These are phyloP conservation scores for Austrofundulus limnaeus DNA, from an alignment of 2,113 vertebrate species.

Conservation along the genomic window DNA sequence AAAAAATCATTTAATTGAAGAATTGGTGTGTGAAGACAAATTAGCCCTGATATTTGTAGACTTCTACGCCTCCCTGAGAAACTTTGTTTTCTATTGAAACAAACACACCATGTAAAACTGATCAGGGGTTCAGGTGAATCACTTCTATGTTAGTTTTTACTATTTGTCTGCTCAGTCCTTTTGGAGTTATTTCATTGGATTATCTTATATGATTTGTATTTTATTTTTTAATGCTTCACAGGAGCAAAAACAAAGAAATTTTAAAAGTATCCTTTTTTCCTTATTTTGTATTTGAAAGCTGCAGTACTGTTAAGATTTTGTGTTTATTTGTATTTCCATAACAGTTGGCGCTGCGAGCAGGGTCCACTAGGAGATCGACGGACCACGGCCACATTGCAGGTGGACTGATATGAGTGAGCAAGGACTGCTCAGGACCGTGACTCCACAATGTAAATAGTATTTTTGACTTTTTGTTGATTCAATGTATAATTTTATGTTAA, in stretches of 20 bases:
- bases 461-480: too few relatives aligned
- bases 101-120: neutral
- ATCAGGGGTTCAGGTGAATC: neutral
- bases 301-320: conserved; percentile 2
- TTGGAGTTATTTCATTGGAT: neutral
- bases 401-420: too few relatives aligned
- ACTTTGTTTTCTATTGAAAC: neutral
- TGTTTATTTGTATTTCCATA: conserved; percentile 28
- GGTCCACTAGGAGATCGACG: too few relatives aligned
- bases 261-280: conserved; percentile 2
- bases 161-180: neutral
- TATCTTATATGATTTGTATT: conserved; percentile 14
- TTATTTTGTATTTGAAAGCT: conserved; percentile 31
- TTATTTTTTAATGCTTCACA: conserved; percentile 19
- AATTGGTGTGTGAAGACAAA: conserved; percentile 21
- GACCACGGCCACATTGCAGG: too few relatives aligned
- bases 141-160: conserved; percentile 15
- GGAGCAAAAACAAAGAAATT: conserved; percentile 5
- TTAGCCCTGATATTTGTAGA: conserved; percentile 15
- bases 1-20: conserved; percentile 21
- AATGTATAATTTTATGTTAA: too few relatives aligned
- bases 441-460: too few relatives aligned
- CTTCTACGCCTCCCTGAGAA: too few relatives aligned
- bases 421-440: too few relatives aligned
- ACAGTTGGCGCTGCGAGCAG: too few relatives aligned